Conservation (phyloP, 2,113 vertebrate genomes). For the Pavo muticus region DNA sequence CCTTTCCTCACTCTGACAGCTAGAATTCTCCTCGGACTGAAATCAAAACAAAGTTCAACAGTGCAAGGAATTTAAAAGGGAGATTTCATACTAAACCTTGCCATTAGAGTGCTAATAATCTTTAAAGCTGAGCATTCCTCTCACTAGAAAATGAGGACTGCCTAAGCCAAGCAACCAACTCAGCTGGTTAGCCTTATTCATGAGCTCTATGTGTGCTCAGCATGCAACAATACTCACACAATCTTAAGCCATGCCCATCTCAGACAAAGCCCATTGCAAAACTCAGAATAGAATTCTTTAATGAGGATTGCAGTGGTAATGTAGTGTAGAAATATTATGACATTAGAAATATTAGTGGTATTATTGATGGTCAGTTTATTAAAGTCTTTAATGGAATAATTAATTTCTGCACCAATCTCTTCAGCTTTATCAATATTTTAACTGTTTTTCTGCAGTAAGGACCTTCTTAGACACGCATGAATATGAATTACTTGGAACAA, state of each 20-base stretch:
- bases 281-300: neutral
- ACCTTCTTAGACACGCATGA: neutral
- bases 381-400: neutral
- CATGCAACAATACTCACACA: fast-evolving
- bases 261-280: neutral
- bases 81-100: neutral
- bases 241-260: neutral
- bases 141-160: neutral
- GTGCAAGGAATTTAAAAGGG: neutral
- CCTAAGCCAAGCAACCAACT: neutral
- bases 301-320: neutral
- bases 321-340: neutral
- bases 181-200: neutral
- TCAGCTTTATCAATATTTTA: neutral
- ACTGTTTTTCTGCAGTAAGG: neutral
- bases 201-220: neutral
- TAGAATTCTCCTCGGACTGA: neutral
- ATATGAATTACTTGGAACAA: neutral
- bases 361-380: neutral
- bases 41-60: slow-evolving; percentile 33
- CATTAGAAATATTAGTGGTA: neutral
- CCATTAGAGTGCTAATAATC: neutral
- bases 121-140: neutral
- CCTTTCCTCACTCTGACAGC: neutral
- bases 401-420: neutral